A percentile compares a stretch with the other conserved stretches of the same genome.
phyloP scores from a whole-genome alignment of 2,113 vertebrate species.

The Lepus europaeus region DNA sequence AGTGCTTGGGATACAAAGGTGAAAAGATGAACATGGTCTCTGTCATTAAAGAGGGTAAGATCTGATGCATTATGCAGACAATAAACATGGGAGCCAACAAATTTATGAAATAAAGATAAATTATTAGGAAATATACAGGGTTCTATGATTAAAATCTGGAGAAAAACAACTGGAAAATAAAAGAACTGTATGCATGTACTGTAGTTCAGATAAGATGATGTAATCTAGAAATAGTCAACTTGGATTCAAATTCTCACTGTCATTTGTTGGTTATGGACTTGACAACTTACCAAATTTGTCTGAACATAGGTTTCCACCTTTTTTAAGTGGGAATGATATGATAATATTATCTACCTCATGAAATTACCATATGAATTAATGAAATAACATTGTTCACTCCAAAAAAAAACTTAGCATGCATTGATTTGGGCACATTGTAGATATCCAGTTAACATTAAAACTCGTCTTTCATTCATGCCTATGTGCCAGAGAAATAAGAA shows the following conservation, averaged over 20 bases:
- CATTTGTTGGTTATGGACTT: slow-evolving; percentile 15
- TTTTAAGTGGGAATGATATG: neutral
- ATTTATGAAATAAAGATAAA: neutral
- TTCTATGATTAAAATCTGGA: neutral
- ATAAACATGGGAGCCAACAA: neutral
- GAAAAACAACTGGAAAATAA: neutral
- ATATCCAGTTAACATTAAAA: neutral
- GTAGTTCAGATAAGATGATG: neutral
- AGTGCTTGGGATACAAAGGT: neutral
- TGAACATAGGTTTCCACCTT: neutral
- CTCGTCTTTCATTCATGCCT: neutral
- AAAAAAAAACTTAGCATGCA: neutral
- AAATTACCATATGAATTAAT: neutral
- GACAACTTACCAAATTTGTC: neutral
- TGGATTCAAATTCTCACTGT: neutral
- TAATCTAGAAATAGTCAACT: neutral
- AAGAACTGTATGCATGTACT: neutral
- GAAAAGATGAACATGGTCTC: neutral
- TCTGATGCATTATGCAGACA: neutral
- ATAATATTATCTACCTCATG: neutral
- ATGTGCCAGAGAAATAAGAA: slow-evolving; percentile 33
- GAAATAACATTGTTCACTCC: neutral
- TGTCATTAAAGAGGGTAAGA: neutral
- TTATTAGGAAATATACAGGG: neutral
- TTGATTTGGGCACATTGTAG: neutral